A percentile compares a stretch with the other conserved stretches of the same genome.
phyloP scores from a whole-genome alignment of 1,140 invertebrate genomes.

The Lysiphlebus fabarum region DNA sequence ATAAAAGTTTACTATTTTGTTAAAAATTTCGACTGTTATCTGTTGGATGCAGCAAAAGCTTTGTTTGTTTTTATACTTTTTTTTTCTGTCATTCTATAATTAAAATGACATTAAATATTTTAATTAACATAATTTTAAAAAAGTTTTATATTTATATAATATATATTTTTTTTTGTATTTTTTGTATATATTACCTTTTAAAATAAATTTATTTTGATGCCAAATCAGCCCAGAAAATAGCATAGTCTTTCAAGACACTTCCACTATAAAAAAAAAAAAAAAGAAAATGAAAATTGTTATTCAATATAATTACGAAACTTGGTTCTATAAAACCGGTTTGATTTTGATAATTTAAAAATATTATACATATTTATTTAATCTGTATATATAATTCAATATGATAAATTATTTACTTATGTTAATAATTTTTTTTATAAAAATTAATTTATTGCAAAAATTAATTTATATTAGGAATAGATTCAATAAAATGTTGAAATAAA shows the following conservation, averaged over 20 bases:
- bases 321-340: background rate
- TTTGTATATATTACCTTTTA: background rate
- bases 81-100: slow-evolving; percentile 6
- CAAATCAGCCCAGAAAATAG: slow-evolving; percentile 67
- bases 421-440: too few relatives aligned
- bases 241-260: slow-evolving; percentile 68
- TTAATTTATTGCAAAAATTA: too few relatives aligned
- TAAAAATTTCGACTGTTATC: too few relatives aligned
- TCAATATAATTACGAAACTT: background rate
- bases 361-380: background rate
- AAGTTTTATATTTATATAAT: slow-evolving; percentile 1
- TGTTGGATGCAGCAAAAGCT: too few relatives aligned
- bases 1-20: too few relatives aligned
- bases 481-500: too few relatives aligned
- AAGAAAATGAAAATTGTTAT: slow-evolving; percentile 11
- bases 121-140: background rate
- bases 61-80: too few relatives aligned
- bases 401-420: too few relatives aligned
- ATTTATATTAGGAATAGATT: too few relatives aligned
- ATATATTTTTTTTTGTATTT: background rate
- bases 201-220: slow-evolving; percentile 30
- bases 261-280: slow-evolving; percentile 60
- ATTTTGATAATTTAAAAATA: background rate
- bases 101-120: background rate
- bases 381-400: background rate